These are phyloP conservation scores for Rhynchophorus ferrugineus DNA, from an alignment of 1,140 invertebrate species.

Conservation along the genomic window DNA sequence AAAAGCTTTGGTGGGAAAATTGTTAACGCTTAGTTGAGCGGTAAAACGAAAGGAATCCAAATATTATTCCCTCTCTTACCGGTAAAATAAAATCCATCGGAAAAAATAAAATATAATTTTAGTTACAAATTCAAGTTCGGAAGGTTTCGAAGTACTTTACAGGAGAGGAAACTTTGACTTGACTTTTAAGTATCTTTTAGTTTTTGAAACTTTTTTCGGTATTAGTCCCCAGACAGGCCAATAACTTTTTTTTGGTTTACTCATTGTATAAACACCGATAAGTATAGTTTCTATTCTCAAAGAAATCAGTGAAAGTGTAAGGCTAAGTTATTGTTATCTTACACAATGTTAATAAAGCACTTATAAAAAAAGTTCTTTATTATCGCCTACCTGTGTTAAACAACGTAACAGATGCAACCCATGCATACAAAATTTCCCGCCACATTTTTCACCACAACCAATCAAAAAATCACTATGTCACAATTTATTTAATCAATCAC, in stretches of 20 bases:
- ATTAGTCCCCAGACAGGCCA: background rate
- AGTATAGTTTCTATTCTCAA: too few species aligned
- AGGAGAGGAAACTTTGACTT: background rate
- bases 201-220: background rate
- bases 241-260: background rate
- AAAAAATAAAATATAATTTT: background rate
- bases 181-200: background rate
- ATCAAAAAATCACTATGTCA: background rate
- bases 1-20: too few species aligned
- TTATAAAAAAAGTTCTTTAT: background rate
- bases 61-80: too few species aligned
- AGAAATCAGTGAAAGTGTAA: too few species aligned
- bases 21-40: too few species aligned
- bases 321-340: too few species aligned
- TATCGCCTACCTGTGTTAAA: background rate
- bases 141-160: background rate
- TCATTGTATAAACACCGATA: too few species aligned
- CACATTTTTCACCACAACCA: background rate
- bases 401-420: background rate
- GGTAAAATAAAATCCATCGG: too few species aligned
- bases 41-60: too few species aligned
- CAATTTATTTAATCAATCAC: background rate
- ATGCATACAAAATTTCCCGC: background rate
- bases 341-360: too few species aligned
- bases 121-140: background rate